These are phyloP conservation scores for Chiloscyllium plagiosum DNA, from an alignment of 2,113 vertebrate species.

Conservation along the genomic window DNA sequence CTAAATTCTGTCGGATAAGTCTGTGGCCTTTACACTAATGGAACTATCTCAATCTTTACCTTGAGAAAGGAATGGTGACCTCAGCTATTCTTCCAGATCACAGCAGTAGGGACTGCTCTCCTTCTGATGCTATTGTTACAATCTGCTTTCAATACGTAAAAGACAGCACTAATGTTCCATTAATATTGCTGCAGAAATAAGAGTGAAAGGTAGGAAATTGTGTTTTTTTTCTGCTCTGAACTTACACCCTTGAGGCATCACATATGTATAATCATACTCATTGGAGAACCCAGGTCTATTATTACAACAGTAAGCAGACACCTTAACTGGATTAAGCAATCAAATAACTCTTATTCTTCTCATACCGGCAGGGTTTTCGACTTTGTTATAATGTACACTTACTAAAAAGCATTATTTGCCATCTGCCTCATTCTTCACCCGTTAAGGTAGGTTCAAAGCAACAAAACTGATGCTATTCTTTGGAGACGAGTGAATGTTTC, in stretches of 20 bases:
- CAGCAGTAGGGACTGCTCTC: not conserved
- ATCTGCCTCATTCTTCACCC: not conserved
- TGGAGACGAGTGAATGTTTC: not conserved
- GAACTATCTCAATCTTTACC: not conserved
- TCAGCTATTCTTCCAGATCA: not conserved
- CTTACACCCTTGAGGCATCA: conserved; percentile 22
- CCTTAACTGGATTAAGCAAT: conserved; percentile 29
- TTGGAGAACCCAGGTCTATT: not conserved
- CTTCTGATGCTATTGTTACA: not conserved
- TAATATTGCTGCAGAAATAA: not conserved
- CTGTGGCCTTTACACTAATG: not conserved
- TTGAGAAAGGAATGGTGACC: not conserved
- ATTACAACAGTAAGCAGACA: conserved; percentile 31
- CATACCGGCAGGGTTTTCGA: not conserved
- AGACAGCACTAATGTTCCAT: not conserved
- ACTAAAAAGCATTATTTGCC: not conserved
- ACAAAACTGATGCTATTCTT: not conserved
- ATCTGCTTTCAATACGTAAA: not conserved
- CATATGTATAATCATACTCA: conserved; percentile 18
- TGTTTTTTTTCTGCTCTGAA: conserved; percentile 16
- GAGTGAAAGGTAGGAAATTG: not conserved
- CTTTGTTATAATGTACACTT: not conserved
- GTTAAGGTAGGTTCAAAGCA: not conserved
- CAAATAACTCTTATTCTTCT: not conserved
- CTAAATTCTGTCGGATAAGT: not conserved